Percentiles rank a stretch among this genome's conserved stretches.
These are phyloP conservation scores for Xestia ashworthii DNA, from an alignment of 2,888 invertebrate genomes.

Conservation along the genomic window DNA sequence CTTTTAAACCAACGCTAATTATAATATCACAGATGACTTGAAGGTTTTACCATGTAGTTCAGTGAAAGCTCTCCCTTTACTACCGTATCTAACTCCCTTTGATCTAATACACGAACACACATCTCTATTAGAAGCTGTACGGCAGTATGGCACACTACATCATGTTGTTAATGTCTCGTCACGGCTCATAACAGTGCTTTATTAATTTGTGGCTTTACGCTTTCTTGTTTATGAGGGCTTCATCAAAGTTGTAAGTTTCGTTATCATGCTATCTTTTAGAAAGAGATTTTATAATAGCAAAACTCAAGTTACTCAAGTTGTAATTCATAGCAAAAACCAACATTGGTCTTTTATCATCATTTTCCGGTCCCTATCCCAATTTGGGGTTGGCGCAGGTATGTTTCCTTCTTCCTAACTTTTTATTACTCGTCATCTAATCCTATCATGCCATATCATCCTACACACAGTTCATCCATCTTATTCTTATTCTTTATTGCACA, in stretches of 20 bases:
- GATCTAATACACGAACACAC: constrained; percentile 2
- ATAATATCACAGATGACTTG: not conserved
- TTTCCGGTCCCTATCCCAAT: no score
- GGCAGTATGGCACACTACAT: not conserved
- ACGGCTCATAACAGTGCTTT: constrained; percentile 23
- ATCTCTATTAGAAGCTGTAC: not conserved
- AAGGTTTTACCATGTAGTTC: not conserved
- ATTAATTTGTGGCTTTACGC: constrained; percentile 1
- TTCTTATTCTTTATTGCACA: no score
- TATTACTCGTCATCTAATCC: no score
- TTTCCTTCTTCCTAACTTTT: no score
- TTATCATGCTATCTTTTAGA: not conserved
- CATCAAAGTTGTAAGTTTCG: not conserved
- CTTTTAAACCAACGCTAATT: no score
- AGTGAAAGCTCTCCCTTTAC: not conserved
- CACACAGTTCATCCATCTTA: no score
- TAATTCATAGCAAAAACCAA: no score
- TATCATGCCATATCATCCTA: no score
- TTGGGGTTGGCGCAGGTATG: no score
- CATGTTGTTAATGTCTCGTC: constrained; percentile 3
- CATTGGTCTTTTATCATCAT: no score
- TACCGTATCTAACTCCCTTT: not conserved
- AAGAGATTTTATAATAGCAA: not conserved
- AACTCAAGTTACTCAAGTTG: no score
- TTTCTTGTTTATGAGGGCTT: constrained; percentile 26